Base-by-base conservation (phyloP, 2,888 invertebrate species). In the Cordylochernes scorpioides region DNA sequence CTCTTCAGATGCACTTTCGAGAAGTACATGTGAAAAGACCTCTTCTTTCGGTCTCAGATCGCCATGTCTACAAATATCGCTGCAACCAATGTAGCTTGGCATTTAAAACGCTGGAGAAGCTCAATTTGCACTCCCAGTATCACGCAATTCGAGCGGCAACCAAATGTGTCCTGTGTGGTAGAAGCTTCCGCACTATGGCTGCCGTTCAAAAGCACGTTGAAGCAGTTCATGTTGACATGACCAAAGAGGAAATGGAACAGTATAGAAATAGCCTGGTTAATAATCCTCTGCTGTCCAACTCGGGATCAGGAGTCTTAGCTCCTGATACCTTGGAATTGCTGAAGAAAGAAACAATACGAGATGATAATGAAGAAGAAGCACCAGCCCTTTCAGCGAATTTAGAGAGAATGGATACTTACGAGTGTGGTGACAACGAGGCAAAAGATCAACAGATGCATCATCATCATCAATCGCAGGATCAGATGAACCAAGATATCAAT, bases 81-180 rank as follows among this genome's bases (percentile, higher is more conserved):
- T 91, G 91, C 56, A 80, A 73, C 50, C 86, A 88, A 54, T 94
- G 94, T 54, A 82, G 82, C 38, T 61, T 94, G 41, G 91, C 88
- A 22, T 94, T 94, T 54, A 88, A 84, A 53, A 86, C 84, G 2
- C 63, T 80, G 46, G 86, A 91, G 45, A 86, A 86, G 54, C 61
- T 94, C 30, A 78, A 86, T 44, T 62, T 78, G 18, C 94, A 94
- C 54, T 74, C 80, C 31, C 74, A 86, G 48, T 86, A 88, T 51
- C 94, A 94, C 53, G 67, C 80, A 34, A 88, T 91, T 49, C 64
- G 86, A 35, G 82, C 86, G 45, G 78, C 86, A 3, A 86, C 88
- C 3, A 86, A 84, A 53, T 94, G 94, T 50, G 71, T 73, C 21
- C 57, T 84, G 31, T 94, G 94, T 51, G 74, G 74, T 15, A 64